A percentile compares a stretch with the other conserved stretches of the same genome.
Conservation (phyloP, 2,888 invertebrate species). For the Coremacera marginata region DNA sequence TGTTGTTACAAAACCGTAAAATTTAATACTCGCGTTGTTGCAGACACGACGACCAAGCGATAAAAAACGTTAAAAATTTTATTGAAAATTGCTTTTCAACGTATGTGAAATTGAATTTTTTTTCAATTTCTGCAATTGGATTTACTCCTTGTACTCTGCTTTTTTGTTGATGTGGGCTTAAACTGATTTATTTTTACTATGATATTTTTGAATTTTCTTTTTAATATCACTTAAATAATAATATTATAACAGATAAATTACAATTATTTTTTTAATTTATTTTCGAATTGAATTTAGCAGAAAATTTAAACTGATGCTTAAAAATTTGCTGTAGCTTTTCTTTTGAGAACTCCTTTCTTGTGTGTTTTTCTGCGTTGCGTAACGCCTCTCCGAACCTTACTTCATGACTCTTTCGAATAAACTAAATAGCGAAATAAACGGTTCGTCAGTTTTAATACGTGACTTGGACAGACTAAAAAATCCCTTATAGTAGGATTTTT, state of each 20-base stretch:
- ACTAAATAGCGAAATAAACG: conserved; percentile 53
- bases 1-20: conserved; percentile 27
- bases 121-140: conserved; percentile 43
- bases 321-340: conserved; percentile 40
- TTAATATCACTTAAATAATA: conserved; percentile 52
- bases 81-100: conserved; percentile 38
- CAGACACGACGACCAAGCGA: not conserved
- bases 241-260: conserved; percentile 57
- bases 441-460: conserved; percentile 44
- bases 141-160: conserved; percentile 63
- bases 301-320: conserved; percentile 57
- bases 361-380: conserved; percentile 55
- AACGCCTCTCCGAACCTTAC: conserved; percentile 62
- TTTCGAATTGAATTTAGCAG: conserved; percentile 52
- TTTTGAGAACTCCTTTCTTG: conserved; percentile 50
- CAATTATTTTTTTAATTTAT: conserved; percentile 51
- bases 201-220: conserved; percentile 56
- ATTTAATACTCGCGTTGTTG: conserved; percentile 36
- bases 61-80: conserved; percentile 44
- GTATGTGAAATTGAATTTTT: conserved; percentile 32
- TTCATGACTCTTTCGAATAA: conserved; percentile 61
- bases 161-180: conserved; percentile 31
- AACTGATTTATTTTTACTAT: conserved; percentile 39
- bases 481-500: conserved; percentile 2
- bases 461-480: not conserved